A percentile compares a stretch with the other conserved stretches of the same genome.
Conservation (phyloP, 2,797 vertebrate species). For the Clarias laeviceps region DNA sequence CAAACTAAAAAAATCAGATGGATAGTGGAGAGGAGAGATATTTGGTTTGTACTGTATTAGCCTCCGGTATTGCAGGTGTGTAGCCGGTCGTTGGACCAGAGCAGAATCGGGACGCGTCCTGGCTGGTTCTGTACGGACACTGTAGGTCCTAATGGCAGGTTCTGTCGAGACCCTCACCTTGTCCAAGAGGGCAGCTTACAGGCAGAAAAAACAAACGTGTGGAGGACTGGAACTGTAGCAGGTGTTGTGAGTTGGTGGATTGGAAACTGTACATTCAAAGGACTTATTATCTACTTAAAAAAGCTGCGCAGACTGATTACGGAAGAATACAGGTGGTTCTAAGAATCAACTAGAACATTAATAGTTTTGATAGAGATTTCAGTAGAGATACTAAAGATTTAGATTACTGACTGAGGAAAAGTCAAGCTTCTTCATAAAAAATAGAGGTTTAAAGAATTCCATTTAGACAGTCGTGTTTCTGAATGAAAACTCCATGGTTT, state of each 20-base stretch:
- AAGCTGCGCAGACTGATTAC: neutral
- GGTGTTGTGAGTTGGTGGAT: neutral
- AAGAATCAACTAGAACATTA: neutral
- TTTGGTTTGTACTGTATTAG: constrained; percentile 73
- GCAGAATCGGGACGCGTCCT: neutral
- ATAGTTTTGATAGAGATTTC: neutral
- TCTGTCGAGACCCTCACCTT: neutral
- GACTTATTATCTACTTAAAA: neutral
- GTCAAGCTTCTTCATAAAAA: neutral
- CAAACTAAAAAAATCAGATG: constrained; percentile 12
- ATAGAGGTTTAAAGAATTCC: neutral
- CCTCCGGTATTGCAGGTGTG: constrained; percentile 76
- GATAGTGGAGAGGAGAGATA: constrained; percentile 36
- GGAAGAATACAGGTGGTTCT: neutral
- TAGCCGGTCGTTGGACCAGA: constrained; percentile 56
- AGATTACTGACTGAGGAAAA: neutral
- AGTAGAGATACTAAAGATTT: neutral
- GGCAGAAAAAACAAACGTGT: neutral
- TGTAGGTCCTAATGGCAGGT: neutral
- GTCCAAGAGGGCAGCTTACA: neutral
- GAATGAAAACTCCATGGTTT: neutral
- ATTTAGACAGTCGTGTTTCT: no score
- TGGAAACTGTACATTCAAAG: neutral
- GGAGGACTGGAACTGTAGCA: neutral
- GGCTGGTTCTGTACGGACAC: neutral